phyloP scores from a whole-genome alignment of 2,888 invertebrate genomes.

The Sphaerophoria taeniata region DNA sequence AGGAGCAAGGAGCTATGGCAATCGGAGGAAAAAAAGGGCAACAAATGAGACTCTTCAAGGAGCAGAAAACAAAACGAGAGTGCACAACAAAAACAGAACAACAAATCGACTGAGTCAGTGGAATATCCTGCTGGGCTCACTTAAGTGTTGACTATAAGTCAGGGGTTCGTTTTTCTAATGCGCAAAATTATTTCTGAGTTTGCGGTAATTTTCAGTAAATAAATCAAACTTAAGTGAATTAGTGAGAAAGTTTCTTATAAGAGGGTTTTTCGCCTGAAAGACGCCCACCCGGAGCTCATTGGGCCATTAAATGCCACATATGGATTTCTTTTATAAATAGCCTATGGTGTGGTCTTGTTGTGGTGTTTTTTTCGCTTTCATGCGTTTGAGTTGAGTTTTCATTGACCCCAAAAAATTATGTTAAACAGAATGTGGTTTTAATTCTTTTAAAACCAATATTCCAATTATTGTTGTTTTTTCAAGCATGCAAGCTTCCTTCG shows the following conservation, averaged over 20 bases:
- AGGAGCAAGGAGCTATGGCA: constrained; percentile 8
- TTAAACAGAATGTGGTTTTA: no score
- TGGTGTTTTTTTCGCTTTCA: neutral
- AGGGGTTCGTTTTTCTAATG: constrained; percentile 71
- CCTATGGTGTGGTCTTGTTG: constrained; percentile 52
- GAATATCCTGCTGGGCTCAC: constrained; percentile 77
- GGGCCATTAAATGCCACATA: constrained; percentile 73
- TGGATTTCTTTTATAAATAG: constrained; percentile 57
- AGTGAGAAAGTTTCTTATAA: constrained; percentile 67
- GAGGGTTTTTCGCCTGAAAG: constrained; percentile 66
- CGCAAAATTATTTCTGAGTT: constrained; percentile 71
- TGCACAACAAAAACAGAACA: constrained; percentile 20
- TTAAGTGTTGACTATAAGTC: constrained; percentile 77
- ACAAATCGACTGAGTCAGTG: constrained; percentile 58
- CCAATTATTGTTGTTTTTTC: no score
- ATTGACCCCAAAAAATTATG: neutral
- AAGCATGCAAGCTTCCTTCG: no score
- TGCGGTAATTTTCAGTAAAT: constrained; percentile 72
- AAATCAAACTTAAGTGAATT: constrained; percentile 74
- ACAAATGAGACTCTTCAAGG: constrained; percentile 5
- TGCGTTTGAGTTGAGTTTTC: neutral
- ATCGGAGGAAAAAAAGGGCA: constrained; percentile 22
- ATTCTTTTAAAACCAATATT: no score
- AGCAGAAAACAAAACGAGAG: constrained; percentile 14
- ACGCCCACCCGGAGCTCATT: constrained; percentile 66